Evolutionary conservation across 2,888 invertebrate genomes (phyloP).

Genomic region (Cylloceria caligata): DNA sequence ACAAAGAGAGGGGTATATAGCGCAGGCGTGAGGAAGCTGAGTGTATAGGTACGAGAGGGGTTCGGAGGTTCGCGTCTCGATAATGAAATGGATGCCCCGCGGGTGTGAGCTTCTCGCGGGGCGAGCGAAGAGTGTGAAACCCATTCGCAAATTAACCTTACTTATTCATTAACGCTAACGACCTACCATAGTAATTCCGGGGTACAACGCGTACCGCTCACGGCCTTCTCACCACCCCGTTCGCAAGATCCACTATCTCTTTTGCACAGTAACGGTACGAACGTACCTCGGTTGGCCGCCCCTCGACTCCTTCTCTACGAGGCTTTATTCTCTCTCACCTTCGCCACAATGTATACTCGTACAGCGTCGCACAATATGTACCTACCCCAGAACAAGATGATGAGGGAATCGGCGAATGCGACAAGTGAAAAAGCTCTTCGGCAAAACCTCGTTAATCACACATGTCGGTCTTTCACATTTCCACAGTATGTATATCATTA

Average conservation of each 20-base stretch:
- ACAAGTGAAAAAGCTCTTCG: not conserved
- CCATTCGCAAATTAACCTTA: slow-evolving; percentile 83
- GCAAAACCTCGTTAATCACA: slow-evolving; percentile 9
- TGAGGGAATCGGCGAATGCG: slow-evolving; percentile 14
- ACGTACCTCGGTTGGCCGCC: slow-evolving; percentile 25
- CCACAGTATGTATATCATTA: not conserved
- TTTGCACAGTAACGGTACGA: slow-evolving; percentile 37
- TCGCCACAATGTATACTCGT: not conserved
- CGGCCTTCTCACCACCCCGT: slow-evolving; percentile 1
- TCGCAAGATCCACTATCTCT: slow-evolving; percentile 31
- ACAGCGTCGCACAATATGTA: not conserved
- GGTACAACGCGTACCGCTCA: slow-evolving; percentile 18
- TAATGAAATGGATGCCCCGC: slow-evolving; percentile 82
- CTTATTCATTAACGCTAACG: slow-evolving; percentile 83
- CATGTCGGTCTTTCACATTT: slow-evolving; percentile 6
- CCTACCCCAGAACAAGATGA: slow-evolving; percentile 5
- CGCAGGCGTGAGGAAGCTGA: not conserved
- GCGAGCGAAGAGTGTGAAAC: slow-evolving; percentile 76
- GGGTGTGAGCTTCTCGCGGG: slow-evolving; percentile 73
- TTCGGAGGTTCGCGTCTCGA: slow-evolving; percentile 75
- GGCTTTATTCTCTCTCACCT: slow-evolving; percentile 52
- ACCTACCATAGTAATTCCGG: slow-evolving; percentile 72
- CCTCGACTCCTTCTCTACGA: slow-evolving; percentile 35
- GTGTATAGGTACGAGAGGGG: slow-evolving; percentile 30
- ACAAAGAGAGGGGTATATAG: slow-evolving; percentile 15